Base-by-base conservation (phyloP, 1,140 invertebrate genomes). In the Platyscapa corneri region DNA sequence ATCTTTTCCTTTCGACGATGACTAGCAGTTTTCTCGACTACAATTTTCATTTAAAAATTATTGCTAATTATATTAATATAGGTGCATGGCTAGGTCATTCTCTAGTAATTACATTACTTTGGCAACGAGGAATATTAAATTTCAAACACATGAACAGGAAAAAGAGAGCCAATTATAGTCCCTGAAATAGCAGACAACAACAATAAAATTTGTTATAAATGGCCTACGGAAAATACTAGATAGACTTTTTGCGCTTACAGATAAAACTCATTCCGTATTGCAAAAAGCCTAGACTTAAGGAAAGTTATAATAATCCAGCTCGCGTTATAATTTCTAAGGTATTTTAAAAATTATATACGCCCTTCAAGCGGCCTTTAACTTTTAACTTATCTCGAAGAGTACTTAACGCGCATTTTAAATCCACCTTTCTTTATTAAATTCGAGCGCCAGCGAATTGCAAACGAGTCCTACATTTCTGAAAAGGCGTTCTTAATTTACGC, bases 321-420 rank as follows among this genome's bases (percentile, higher is more conserved):
- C n/a, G 14, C 18, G 46, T 60, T 53, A 30, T 46, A 83, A 76
- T 53, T 82, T 42, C 53, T 23, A 30, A 79, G 39, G 27, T 32
- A 42, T 79, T 12, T 79, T 65, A 65, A 79, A 39, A 34, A 75
- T 74, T 82, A 77, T 34, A 56, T 39, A 49, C 37, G 56, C 56
- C 53, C 72, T 64, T 49, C 16, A 0, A 8, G 46, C 32, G 74
- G 74, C 18, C 56, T 65, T 49, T 83, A 77, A 77, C 82, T 83
- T 77, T 77, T 23, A 53, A 49, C 74, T 83, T 83, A 83, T 83
- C 82, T 77, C 60, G 39, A 70, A 74, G 42, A 49, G 72, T 67
- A 76, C 74, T 65, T 46, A 74, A 64, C 83, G 81, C n/a, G 75
- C 46, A 70, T 77, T 39, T 75, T 65, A 65, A 77, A 64, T 83